Percentiles rank a stretch among this genome's conserved stretches.
Conservation (phyloP, 2,888 invertebrate species). For the Hyles lineata region DNA sequence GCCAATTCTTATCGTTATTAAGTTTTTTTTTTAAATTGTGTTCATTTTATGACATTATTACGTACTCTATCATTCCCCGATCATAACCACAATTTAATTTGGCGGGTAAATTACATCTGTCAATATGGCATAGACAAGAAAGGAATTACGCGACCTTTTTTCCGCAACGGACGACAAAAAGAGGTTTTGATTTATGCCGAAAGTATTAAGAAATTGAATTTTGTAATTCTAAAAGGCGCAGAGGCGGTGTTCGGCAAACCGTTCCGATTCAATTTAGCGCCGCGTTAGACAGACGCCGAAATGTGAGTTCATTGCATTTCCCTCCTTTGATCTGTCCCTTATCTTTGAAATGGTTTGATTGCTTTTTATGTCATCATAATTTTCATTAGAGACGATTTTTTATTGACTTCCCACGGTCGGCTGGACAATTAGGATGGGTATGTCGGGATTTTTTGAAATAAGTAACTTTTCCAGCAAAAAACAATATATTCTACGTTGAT, state of each 20-base stretch:
- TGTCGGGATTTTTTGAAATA: background rate
- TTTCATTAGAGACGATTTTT: constrained; percentile 41
- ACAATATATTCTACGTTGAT: no score
- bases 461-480: no score
- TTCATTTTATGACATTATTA: no score
- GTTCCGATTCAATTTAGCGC: constrained; percentile 76
- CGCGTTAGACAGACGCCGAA: constrained; percentile 57
- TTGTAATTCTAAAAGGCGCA: constrained; percentile 65
- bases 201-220: constrained; percentile 68
- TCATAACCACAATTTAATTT: background rate
- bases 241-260: constrained; percentile 56
- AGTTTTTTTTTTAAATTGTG: no score
- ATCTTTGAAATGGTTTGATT: constrained; percentile 58
- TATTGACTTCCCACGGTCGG: constrained; percentile 33
- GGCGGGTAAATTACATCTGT: constrained; percentile 14
- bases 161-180: constrained; percentile 28
- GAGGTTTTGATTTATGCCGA: constrained; percentile 59
- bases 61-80: background rate
- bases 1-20: no score
- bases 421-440: background rate
- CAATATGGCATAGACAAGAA: background rate
- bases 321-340: constrained; percentile 67
- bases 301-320: constrained; percentile 74
- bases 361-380: constrained; percentile 62
- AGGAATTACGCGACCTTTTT: constrained; percentile 26